Conservation (phyloP, 2,113 vertebrate genomes). For the Porphyrio hochstetteri region DNA sequence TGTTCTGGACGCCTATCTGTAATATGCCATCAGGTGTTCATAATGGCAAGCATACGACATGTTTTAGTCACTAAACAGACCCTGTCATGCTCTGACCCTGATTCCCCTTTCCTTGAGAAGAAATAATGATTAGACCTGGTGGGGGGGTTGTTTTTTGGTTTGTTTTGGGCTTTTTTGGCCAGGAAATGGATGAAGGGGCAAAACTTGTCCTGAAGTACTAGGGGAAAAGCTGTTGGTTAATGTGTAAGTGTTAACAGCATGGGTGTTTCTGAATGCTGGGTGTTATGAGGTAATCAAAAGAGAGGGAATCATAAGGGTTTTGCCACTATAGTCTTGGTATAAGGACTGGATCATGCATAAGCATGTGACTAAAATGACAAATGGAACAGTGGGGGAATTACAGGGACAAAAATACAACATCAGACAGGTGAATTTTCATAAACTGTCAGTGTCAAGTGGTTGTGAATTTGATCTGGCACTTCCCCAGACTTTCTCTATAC, state of each 20-base stretch:
- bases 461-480: neutral
- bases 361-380: neutral
- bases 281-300: neutral
- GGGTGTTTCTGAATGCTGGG: neutral
- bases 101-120: neutral
- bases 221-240: neutral
- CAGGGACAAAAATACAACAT: neutral
- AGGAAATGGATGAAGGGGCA: neutral
- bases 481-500: neutral
- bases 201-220: neutral
- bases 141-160: neutral
- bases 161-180: neutral
- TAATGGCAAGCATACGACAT: neutral
- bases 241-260: neutral
- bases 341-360: neutral
- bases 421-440: neutral
- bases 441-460: neutral
- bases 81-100: neutral
- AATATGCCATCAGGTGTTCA: neutral
- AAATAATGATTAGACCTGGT: neutral
- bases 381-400: neutral
- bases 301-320: neutral
- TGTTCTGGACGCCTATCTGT: no score
- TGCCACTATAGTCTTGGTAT: neutral
- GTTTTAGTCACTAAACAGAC: neutral